phyloP scores from a whole-genome alignment of 1,140 invertebrate species.

The Pygmarrhopalites habei region DNA sequence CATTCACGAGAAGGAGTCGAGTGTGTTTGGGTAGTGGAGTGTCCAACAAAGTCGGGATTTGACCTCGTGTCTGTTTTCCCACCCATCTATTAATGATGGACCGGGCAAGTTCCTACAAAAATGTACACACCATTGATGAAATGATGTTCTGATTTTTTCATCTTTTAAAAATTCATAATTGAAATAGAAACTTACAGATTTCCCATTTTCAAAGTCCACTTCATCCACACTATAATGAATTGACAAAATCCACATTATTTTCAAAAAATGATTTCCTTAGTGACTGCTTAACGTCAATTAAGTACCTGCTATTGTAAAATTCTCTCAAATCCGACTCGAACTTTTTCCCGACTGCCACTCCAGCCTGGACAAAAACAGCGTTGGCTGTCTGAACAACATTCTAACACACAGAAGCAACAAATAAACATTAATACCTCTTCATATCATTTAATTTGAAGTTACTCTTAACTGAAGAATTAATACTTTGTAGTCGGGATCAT shows the following conservation, averaged over 20 bases:
- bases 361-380: constrained; percentile 38
- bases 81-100: constrained; percentile 41
- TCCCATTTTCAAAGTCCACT: constrained; percentile 40
- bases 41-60: constrained; percentile 37
- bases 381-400: constrained; percentile 39
- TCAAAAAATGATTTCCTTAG: too few species aligned
- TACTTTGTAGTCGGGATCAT: constrained; percentile 35
- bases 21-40: constrained; percentile 35
- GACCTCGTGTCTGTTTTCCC: constrained; percentile 34
- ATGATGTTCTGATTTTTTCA: too few species aligned
- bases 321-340: constrained; percentile 38
- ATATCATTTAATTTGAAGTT: not conserved
- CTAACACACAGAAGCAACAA: not conserved
- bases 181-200: too few species aligned
- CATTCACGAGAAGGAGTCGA: constrained; percentile 40
- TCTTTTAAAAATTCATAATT: too few species aligned
- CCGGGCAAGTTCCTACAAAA: too few species aligned
- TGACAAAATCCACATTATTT: too few species aligned
- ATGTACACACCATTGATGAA: too few species aligned
- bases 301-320: constrained; percentile 41
- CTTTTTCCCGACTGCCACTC: constrained; percentile 26
- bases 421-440: not conserved
- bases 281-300: too few species aligned
- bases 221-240: too few species aligned
- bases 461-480: not conserved